A percentile compares a stretch with the other conserved stretches of the same genome.
These are phyloP conservation scores for Phenganax stokvisi DNA, from an alignment of 92 coral and sea anemone species.

Conservation along the genomic window DNA sequence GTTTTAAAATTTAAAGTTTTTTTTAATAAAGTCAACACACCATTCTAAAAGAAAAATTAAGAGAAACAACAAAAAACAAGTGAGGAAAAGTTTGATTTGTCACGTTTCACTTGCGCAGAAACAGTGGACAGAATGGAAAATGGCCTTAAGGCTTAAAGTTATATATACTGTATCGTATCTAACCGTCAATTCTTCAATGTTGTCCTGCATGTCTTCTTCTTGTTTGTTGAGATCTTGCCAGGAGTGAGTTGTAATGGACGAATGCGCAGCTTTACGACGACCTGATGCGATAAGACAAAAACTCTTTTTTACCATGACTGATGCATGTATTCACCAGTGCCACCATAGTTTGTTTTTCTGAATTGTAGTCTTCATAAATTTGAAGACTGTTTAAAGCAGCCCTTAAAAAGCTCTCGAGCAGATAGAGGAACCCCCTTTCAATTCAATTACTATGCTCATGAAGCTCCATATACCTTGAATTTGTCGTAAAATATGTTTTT, in stretches of 20 bases:
- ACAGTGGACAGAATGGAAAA: neutral
- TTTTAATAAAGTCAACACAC: no score
- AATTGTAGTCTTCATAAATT: no score
- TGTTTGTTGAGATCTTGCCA: conserved; percentile 74
- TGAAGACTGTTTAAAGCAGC: no score
- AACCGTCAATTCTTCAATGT: conserved; percentile 78
- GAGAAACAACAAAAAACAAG: no score
- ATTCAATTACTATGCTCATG: no score
- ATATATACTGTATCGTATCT: neutral
- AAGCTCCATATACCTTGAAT: conserved; percentile 70
- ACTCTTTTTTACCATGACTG: no score
- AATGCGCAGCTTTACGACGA: conserved; percentile 60
- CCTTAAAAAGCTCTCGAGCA: no score
- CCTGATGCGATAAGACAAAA: conserved; percentile 40
- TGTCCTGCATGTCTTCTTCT: conserved; percentile 81
- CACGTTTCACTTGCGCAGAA: no score
- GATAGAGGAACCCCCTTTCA: no score
- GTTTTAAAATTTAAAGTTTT: no score
- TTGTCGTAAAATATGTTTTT: conserved; percentile 81
- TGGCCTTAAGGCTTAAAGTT: neutral
- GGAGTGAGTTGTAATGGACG: conserved; percentile 57
- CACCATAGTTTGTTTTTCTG: neutral
- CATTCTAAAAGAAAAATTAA: no score
- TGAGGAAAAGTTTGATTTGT: no score
- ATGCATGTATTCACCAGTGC: neutral